Evolutionary conservation across 2,113 vertebrate genomes (phyloP), one percentile per base, ranked within the genome.

Genomic region (Dasyornis broadbenti): DNA sequence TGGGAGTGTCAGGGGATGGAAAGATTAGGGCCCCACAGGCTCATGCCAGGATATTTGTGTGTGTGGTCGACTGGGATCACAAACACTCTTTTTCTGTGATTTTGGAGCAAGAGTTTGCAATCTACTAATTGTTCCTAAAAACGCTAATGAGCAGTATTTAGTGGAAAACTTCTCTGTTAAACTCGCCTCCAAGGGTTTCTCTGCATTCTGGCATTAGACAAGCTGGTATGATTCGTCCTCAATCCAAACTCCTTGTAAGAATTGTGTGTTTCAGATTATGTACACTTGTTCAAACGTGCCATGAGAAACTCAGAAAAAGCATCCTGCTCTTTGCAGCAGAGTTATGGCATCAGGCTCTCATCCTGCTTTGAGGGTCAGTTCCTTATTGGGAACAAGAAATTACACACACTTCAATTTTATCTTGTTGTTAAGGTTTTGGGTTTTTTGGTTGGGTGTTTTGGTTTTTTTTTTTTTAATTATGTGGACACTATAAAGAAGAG

Each of bases 401-500:
- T 65, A 24, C 1, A 13, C 4, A 39, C 37, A 39, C 5, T 71
- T 75, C 21, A 37, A 31, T 84, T 78, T 49, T 80, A 56, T 66
- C 8, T 15, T 82, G 9, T 56, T 2, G 0, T 53, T 49, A 77
- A 11, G 13, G 8, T 68, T 7, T 31, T 24, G 22, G 27, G 5
- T n/a, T 21, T 75, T 47, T 45, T 45, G 42, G 42, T 39, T 28
- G 23, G 21, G n/a, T n/a, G n/a, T 70, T 56, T 44, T 35, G 35
- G 21, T 64, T 33, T 53, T 23, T 49, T 63, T 47, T 78, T 79
- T 31, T 1, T 7, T n/a, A n/a, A n/a, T 66, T 70, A 23, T 19
- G 11, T 45, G 57, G 26, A 22, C 33, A 17, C 50, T 57, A 15
- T 54, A 33, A 78, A 79, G 35, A 84, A 57, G 18, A 81, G 8